Base-by-base conservation (phyloP, 2,888 invertebrate genomes). In the Synergus gifuensis region DNA sequence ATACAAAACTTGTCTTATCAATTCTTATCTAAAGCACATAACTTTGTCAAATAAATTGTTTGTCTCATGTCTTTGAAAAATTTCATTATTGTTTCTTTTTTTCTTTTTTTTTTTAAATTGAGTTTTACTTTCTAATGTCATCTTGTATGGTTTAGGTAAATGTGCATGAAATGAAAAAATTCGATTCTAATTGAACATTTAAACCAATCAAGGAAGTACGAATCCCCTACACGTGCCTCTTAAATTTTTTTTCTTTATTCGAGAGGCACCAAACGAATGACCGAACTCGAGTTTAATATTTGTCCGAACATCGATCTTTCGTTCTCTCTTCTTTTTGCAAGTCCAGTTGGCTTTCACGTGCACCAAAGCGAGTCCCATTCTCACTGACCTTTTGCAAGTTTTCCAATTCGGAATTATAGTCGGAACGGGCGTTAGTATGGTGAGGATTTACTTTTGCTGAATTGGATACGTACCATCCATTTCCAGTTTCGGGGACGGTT, bases 401-500 rank as follows among this genome's bases (percentile, higher is more conserved):
- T 73, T 73, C 73, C 73, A 73, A 73, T 58, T 58, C 54, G 54
- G 36, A 54, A 58, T 73, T 73, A 40, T n/a, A 73, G 73, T 73
- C 36, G 73, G 40, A 73, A 73, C 40, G 28, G 54, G 54, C 62
- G 18, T 28, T 28, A 18, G 58, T 18, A 58, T 18, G 58, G 18
- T 8, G 16, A 5, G 54, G 54, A 73, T 73, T 73, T 73, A 58
- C 73, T 40, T 58, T 58, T 73, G 54, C 54, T 73, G 73, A 73
- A 73, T 73, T 73, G 54, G 73, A 73, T 58, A 73, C 54, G 54
- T 36, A 73, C 49, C 44, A 76, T 80, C 62, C 77, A 78, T 80
- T 78, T 78, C 78, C 49, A 42, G 76, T 69, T 78, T 63, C 49
- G 77, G 77, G 42, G 62, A 77, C 46, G 81, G 78, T 83, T 83